phyloP scores from a whole-genome alignment of 2,797 vertebrate species.

The Acrossocheilus fasciatus region DNA sequence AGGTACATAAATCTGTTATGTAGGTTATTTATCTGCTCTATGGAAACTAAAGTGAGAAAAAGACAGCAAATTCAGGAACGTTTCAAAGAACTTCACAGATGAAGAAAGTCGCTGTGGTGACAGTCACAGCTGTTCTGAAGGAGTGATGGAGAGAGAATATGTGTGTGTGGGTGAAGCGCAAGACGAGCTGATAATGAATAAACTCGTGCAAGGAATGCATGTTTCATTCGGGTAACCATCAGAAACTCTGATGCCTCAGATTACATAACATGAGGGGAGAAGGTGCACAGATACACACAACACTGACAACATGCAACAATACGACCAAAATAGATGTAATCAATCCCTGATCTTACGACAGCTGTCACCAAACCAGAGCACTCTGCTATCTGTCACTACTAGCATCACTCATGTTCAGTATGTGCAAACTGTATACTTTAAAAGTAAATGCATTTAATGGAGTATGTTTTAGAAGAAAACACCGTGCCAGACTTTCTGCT shows the following conservation, averaged over 20 bases:
- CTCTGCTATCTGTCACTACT: neutral
- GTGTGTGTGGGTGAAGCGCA: neutral
- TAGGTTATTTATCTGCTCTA: slow-evolving; percentile 90
- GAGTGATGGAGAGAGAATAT: neutral
- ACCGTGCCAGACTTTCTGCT: too few species aligned
- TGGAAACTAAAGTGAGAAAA: slow-evolving; percentile 82
- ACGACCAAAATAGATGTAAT: neutral
- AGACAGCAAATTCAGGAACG: slow-evolving; percentile 3
- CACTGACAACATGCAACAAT: neutral
- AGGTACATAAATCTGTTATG: slow-evolving; percentile 88
- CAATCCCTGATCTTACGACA: neutral
- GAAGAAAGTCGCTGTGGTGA: neutral
- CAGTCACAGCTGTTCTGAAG: neutral
- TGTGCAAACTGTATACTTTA: neutral
- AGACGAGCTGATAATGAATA: slow-evolving; percentile 1
- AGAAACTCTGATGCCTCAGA: neutral
- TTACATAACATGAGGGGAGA: neutral
- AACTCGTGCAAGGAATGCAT: neutral
- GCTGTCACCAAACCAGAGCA: neutral
- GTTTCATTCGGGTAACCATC: neutral
- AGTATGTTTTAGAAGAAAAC: neutral
- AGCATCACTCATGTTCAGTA: neutral
- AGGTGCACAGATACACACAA: neutral
- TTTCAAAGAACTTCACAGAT: neutral
- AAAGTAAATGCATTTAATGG: neutral